Percentiles rank a stretch among this genome's conserved stretches.
phyloP scores from a whole-genome alignment of 2,797 vertebrate genomes.

The Fratercula arctica region DNA sequence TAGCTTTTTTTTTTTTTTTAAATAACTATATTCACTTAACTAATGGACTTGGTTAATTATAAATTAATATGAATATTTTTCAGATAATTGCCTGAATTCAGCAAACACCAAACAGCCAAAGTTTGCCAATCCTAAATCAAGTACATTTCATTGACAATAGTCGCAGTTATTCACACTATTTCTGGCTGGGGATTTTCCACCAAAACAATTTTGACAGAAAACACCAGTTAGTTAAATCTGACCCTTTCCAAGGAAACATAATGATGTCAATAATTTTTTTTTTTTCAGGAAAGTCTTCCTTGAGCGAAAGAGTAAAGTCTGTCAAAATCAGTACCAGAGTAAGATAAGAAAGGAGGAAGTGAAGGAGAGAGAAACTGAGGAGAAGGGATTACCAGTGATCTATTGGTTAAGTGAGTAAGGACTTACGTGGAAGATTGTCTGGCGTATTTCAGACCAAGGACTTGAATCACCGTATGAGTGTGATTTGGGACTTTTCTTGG shows the following conservation, averaged over 20 bases:
- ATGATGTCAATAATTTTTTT: neutral
- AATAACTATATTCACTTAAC: neutral
- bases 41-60: neutral
- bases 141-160: neutral
- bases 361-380: neutral
- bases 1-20: too few relatives aligned
- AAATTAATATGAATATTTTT: neutral
- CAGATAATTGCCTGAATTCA: neutral
- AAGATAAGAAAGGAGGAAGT: neutral
- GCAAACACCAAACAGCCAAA: neutral
- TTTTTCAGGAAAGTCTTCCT: neutral
- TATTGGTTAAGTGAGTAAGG: neutral
- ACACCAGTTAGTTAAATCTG: neutral
- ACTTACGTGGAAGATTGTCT: neutral
- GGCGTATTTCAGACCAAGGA: neutral
- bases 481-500: neutral
- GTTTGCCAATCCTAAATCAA: neutral
- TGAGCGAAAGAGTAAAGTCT: neutral
- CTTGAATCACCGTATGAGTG: neutral
- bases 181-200: neutral
- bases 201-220: neutral
- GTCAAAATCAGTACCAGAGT: neutral
- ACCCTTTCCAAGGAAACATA: neutral
- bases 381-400: neutral
- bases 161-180: neutral